phyloP scores from a whole-genome alignment of 2,113 vertebrate species.

The Centropus bengalensis region DNA sequence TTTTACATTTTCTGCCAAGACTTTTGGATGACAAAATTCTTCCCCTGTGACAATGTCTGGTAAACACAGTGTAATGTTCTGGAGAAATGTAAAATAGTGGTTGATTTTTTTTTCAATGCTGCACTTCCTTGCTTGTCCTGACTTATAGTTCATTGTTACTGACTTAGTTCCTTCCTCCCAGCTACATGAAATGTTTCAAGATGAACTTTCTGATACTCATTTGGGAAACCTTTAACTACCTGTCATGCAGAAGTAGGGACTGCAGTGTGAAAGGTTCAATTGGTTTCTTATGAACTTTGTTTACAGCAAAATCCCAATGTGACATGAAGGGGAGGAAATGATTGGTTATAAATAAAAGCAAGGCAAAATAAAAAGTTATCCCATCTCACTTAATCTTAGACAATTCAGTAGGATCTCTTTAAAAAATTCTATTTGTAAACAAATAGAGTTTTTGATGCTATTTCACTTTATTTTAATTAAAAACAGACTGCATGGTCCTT shows the following conservation, averaged over 20 bases:
- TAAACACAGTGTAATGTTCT: background rate
- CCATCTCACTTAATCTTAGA: background rate
- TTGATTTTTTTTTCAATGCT: background rate
- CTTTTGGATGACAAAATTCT: background rate
- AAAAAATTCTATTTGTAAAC: background rate
- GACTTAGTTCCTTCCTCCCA: background rate
- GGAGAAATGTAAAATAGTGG: background rate
- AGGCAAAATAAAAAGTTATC: background rate
- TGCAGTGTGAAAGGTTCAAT: background rate
- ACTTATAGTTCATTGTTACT: background rate
- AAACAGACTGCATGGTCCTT: background rate
- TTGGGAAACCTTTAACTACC: background rate
- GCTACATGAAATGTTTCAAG: background rate
- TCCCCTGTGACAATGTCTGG: background rate
- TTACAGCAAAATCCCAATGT: background rate
- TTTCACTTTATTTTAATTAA: background rate
- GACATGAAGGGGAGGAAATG: background rate
- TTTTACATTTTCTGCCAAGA: background rate
- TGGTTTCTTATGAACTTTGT: background rate
- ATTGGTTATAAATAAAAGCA: background rate
- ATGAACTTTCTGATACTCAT: background rate
- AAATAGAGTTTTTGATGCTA: background rate
- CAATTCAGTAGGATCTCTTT: background rate
- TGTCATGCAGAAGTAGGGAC: background rate
- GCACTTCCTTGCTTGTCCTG: background rate